Percentiles rank a stretch among this genome's conserved stretches.
Conservation (phyloP, 2,888 invertebrate species). For the Leptinotarsa juncta region DNA sequence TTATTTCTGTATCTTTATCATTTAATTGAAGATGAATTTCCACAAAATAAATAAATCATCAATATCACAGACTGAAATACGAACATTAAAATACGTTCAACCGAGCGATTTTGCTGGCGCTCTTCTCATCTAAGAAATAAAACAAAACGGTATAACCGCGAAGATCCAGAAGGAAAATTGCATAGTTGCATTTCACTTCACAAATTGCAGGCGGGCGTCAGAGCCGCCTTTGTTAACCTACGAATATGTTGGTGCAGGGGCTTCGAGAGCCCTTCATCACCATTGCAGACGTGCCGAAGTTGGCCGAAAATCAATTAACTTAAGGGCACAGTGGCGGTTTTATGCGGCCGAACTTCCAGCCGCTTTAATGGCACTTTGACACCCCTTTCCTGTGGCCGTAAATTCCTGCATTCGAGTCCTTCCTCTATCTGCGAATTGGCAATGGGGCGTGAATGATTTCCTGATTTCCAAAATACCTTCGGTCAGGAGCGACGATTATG, state of each 20-base stretch:
- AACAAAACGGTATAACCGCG: neutral
- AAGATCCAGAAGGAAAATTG: conserved; percentile 21
- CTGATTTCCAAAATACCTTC: neutral
- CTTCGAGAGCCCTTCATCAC: conserved; percentile 41
- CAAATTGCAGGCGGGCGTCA: conserved; percentile 16
- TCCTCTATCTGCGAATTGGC: conserved; percentile 13
- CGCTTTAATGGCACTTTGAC: conserved; percentile 30
- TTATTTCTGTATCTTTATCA: too few relatives aligned
- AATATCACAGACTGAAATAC: too few relatives aligned
- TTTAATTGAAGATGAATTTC: too few relatives aligned
- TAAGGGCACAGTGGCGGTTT: conserved; percentile 42
- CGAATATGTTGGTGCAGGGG: conserved; percentile 40
- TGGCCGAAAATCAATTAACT: conserved; percentile 46
- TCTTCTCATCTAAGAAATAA: too few relatives aligned
- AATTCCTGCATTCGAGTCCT: conserved; percentile 19
- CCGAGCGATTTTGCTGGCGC: too few relatives aligned
- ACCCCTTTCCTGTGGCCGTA: conserved; percentile 28
- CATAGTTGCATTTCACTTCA: conserved; percentile 34
- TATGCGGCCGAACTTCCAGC: conserved; percentile 33
- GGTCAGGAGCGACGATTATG: neutral
- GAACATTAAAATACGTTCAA: too few relatives aligned
- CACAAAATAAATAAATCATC: too few relatives aligned
- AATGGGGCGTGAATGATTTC: conserved; percentile 20
- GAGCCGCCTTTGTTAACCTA: conserved; percentile 33
- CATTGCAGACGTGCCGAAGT: conserved; percentile 40